Percentiles rank a stretch among this genome's conserved stretches.
Conservation (phyloP, 2,888 invertebrate species). For the Amiota communis region DNA sequence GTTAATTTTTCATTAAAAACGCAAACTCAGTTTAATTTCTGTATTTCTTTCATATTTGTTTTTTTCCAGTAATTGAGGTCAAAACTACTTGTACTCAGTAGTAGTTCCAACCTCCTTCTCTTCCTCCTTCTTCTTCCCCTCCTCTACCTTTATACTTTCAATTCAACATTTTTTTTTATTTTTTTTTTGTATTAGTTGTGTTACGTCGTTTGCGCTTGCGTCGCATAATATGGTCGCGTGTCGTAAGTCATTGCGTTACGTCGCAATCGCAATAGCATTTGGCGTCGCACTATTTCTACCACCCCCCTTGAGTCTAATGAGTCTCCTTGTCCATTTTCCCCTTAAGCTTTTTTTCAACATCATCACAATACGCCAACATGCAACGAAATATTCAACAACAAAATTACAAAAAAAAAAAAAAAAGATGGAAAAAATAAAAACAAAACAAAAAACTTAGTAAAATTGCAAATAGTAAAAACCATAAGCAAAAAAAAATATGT, state of each 20-base stretch:
- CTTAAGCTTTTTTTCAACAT: neutral
- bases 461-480: too few relatives aligned
- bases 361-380: neutral
- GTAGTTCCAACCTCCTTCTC: too few relatives aligned
- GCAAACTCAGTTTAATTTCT: neutral
- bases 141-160: too few relatives aligned
- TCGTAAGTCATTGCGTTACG: constrained; percentile 52
- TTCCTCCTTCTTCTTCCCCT: too few relatives aligned
- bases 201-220: constrained; percentile 16
- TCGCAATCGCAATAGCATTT: constrained; percentile 39
- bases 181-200: too few relatives aligned
- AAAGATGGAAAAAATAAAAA: constrained; percentile 32
- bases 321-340: neutral
- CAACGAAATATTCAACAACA: neutral
- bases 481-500: constrained; percentile 40
- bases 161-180: too few relatives aligned
- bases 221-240: constrained; percentile 41
- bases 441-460: too few relatives aligned
- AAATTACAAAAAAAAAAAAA: neutral
- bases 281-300: neutral
- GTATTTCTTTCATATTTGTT: neutral
- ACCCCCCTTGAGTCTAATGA: neutral
- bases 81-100: neutral
- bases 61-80: neutral
- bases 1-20: neutral